A percentile compares a stretch with the other conserved stretches of the same genome.
These are phyloP conservation scores for Sphyrna mokarran DNA, from an alignment of 2,113 vertebrate genomes.

Conservation along the genomic window DNA sequence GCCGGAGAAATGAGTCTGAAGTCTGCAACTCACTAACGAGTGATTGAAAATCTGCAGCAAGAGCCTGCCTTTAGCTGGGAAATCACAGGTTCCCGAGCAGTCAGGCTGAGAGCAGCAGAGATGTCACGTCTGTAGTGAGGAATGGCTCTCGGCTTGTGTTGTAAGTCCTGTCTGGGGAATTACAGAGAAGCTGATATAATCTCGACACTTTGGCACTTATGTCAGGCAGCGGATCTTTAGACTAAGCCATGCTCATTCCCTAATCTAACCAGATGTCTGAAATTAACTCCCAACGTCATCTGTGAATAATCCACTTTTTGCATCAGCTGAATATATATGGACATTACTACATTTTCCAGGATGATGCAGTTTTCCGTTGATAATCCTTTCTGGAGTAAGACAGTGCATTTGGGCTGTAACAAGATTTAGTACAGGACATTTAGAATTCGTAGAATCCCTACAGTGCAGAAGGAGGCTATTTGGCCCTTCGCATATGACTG, in stretches of 20 bases:
- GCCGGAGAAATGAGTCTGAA: background rate
- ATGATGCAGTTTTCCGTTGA: background rate
- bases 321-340: background rate
- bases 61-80: background rate
- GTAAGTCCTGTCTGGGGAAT: background rate
- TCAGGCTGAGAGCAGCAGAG: background rate
- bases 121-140: background rate
- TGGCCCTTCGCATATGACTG: too few species aligned
- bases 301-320: background rate
- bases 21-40: background rate
- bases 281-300: background rate
- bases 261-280: background rate
- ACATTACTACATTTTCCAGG: background rate
- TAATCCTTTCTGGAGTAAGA: background rate
- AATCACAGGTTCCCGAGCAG: background rate
- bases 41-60: background rate
- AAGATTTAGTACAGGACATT: background rate
- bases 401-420: background rate
- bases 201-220: background rate
- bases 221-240: background rate
- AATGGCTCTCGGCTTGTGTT: background rate
- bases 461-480: too few species aligned
- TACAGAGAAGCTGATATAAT: background rate
- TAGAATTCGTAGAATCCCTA: background rate
- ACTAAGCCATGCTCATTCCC: background rate